Base-by-base conservation (phyloP, 2,888 invertebrate genomes). In the Dryobota labecula region DNA sequence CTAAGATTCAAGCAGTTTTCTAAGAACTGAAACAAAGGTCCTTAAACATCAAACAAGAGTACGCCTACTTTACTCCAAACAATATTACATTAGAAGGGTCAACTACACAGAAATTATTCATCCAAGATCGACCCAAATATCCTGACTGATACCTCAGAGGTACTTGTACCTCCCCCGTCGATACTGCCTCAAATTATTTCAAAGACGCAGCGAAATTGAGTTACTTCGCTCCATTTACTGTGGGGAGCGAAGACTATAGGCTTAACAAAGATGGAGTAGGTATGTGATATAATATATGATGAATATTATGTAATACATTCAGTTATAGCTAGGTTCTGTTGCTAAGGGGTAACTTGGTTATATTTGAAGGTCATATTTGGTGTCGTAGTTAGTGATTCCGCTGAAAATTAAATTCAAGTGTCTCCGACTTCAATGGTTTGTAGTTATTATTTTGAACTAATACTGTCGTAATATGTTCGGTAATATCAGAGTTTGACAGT, bases 71-170 rank as follows among this genome's bases (percentile, higher is more conserved):
- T 54, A 75, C 47, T 43, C 57, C 54, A 45, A 75, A 63, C 51
- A 63, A 66, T 63, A 77, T 77, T 33, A 63, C 38, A 76, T 80
- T 72, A 78, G 24, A 9, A 77, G 78, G 78, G 81, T 80, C 76
- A 70, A 66, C 56, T 62, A 54, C 36, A 67, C 43, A 58, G 45
- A 64, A 78, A 78, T 78, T 70, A 78, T 80, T 62, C 62, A 65
- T 49, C 60, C 70, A 53, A 24, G 30, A 57, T 82, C 67, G 78
- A 73, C 67, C 70, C 70, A 71, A 70, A 78, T 63, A 66, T 56
- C 69, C 47, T 77, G 78, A 80, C 82, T 80, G 79, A 77, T 82
- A 73, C 82, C 72, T 77, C 36, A 82, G 77, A 76, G 80, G 76
- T 63, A 80, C 61, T 64, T 51, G 47, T 61, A 53, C 67, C 53